Conservation (phyloP, 2,888 invertebrate genomes). For the Protonemura montana region DNA sequence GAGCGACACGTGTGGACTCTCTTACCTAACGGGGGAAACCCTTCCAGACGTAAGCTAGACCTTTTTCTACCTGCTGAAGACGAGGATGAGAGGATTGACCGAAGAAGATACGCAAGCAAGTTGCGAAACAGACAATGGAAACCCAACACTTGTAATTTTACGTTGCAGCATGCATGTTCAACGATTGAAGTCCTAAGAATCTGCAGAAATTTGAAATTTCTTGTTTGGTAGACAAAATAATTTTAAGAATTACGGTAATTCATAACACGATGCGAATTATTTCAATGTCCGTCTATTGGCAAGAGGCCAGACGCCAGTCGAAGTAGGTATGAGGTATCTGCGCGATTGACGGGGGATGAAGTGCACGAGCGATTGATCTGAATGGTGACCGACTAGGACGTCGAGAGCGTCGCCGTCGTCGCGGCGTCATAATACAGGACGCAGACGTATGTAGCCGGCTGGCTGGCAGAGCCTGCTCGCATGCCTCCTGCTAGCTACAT, state of each 20-base stretch:
- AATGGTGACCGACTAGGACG: neutral
- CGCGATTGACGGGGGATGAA: neutral
- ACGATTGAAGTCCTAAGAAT: too few relatives aligned
- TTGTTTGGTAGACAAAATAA: too few relatives aligned
- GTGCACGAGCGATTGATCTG: neutral
- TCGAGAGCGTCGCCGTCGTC: neutral
- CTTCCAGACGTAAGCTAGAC: neutral
- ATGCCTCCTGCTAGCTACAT: neutral
- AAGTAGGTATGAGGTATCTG: neutral
- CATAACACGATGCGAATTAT: neutral
- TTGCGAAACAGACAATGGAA: neutral
- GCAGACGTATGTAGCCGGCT: neutral
- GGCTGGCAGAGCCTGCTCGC: neutral
- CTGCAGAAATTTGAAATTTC: too few relatives aligned
- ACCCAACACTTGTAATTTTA: neutral
- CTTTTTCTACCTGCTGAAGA: neutral
- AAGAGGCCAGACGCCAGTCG: neutral
- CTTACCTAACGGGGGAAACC: neutral
- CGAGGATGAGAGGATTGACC: neutral
- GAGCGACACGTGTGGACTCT: neutral
- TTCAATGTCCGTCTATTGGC: neutral
- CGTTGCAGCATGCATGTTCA: too few relatives aligned
- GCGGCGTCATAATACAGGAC: slow-evolving; percentile 7
- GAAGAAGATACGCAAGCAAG: neutral
- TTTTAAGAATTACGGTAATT: too few relatives aligned